Percentiles rank a stretch among this genome's conserved stretches.
phyloP scores from a whole-genome alignment of 2,113 vertebrate species.

The Takifugu flavidus region DNA sequence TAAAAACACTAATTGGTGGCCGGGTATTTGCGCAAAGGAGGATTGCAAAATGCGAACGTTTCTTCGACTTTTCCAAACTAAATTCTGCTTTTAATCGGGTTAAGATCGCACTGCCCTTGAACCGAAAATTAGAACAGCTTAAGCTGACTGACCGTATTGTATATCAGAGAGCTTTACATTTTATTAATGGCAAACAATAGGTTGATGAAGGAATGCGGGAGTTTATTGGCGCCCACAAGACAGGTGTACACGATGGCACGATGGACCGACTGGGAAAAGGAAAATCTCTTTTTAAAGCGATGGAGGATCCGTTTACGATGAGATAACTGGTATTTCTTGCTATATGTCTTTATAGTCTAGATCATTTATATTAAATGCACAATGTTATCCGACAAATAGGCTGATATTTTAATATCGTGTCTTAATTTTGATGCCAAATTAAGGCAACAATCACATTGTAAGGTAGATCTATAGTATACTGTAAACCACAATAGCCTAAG shows the following conservation, averaged over 20 bases:
- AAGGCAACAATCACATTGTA: too few species aligned
- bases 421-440: too few species aligned
- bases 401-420: too few species aligned
- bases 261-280: slow-evolving; percentile 40
- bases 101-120: neutral
- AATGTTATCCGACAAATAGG: too few species aligned
- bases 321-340: slow-evolving; percentile 57
- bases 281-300: slow-evolving; percentile 21
- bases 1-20: slow-evolving; percentile 68
- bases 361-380: too few species aligned
- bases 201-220: slow-evolving; percentile 23
- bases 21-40: slow-evolving; percentile 33
- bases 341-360: too few species aligned
- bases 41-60: slow-evolving; percentile 26
- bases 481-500: too few species aligned
- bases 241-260: slow-evolving; percentile 65
- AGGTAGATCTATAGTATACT: too few species aligned
- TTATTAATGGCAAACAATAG: slow-evolving; percentile 4
- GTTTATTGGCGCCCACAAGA: slow-evolving; percentile 38
- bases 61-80: slow-evolving; percentile 13
- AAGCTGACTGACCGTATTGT: too few species aligned
- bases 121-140: neutral
- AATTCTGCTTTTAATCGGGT: slow-evolving; percentile 4
- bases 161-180: neutral
- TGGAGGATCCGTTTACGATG: slow-evolving; percentile 41